A percentile compares a stretch with the other conserved stretches of the same genome.
These are phyloP conservation scores for Aphaenogaster floridana DNA, from an alignment of 1,140 invertebrate genomes.

Conservation along the genomic window DNA sequence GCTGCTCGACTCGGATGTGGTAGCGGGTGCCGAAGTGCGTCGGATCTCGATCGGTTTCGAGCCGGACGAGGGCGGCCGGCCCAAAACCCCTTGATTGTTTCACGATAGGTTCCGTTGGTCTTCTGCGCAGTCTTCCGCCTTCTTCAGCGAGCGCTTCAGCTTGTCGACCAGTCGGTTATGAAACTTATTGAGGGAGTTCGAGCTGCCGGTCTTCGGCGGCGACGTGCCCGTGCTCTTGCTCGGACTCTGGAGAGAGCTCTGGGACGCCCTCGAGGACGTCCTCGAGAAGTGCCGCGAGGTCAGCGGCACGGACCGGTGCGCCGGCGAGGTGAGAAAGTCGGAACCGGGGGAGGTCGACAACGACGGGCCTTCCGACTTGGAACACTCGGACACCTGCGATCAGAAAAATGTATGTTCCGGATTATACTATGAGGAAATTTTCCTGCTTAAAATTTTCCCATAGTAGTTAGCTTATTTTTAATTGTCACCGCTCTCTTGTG, in stretches of 20 bases:
- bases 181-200: constrained; percentile 93
- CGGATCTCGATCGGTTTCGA: constrained; percentile 85
- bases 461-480: neutral
- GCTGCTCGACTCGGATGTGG: constrained; percentile 72
- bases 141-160: constrained; percentile 92
- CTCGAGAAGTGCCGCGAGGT: constrained; percentile 88
- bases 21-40: constrained; percentile 83
- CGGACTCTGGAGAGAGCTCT: constrained; percentile 89
- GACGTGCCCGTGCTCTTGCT: constrained; percentile 89
- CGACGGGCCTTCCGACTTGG: constrained; percentile 92
- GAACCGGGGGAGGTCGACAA: constrained; percentile 91
- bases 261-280: constrained; percentile 88
- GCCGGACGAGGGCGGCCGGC: constrained; percentile 81
- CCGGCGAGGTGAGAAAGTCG: constrained; percentile 88
- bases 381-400: constrained; percentile 90
- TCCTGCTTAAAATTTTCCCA: neutral
- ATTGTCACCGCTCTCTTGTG: neutral
- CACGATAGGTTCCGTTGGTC: constrained; percentile 86
- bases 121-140: constrained; percentile 88
- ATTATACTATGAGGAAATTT: neutral
- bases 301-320: constrained; percentile 90
- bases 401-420: constrained; percentile 51
- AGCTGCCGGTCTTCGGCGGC: constrained; percentile 88
- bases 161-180: constrained; percentile 94
- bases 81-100: constrained; percentile 85